Conservation (phyloP, 2,797 vertebrate genomes). For the Mionectes olivaceus region DNA sequence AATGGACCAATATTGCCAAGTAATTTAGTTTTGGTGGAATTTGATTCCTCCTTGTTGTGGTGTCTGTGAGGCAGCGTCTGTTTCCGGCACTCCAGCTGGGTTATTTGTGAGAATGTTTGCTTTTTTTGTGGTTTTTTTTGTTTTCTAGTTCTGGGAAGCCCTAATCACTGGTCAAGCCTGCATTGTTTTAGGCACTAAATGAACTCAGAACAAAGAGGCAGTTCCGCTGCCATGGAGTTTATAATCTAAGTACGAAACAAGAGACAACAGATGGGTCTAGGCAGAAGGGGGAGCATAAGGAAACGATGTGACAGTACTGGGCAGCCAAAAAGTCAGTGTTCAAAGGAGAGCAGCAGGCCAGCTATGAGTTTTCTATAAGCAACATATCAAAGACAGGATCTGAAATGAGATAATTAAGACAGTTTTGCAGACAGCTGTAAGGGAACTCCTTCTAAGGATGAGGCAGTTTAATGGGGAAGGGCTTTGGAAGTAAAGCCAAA, state of each 20-base stretch:
- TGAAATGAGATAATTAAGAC: conserved; percentile 45
- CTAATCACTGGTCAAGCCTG: conserved; percentile 25
- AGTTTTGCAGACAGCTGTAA: conserved; percentile 3
- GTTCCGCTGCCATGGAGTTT: not conserved
- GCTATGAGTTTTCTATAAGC: conserved; percentile 24
- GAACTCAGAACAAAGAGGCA: conserved; percentile 35
- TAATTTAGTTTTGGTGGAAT: conserved; percentile 55
- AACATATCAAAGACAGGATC: not conserved
- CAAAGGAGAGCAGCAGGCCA: conserved; percentile 30
- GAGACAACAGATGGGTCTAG: conserved; percentile 58
- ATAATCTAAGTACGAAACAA: conserved; percentile 36
- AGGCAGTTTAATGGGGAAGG: not conserved
- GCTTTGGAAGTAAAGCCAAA: not conserved
- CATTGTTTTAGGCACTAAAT: conserved; percentile 28
- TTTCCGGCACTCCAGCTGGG: conserved; percentile 15
- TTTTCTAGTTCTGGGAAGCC: not conserved
- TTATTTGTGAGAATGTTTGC: conserved; percentile 30
- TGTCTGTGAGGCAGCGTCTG: not conserved
- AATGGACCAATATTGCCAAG: not conserved
- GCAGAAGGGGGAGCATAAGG: conserved; percentile 64
- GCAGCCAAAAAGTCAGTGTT: conserved; percentile 51
- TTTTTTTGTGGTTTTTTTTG: not conserved
- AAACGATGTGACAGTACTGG: conserved; percentile 48
- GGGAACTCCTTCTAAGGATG: not conserved
- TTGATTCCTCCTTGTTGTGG: not conserved